phyloP scores from a whole-genome alignment of 1,140 invertebrate genomes.

The Psix sp. region DNA sequence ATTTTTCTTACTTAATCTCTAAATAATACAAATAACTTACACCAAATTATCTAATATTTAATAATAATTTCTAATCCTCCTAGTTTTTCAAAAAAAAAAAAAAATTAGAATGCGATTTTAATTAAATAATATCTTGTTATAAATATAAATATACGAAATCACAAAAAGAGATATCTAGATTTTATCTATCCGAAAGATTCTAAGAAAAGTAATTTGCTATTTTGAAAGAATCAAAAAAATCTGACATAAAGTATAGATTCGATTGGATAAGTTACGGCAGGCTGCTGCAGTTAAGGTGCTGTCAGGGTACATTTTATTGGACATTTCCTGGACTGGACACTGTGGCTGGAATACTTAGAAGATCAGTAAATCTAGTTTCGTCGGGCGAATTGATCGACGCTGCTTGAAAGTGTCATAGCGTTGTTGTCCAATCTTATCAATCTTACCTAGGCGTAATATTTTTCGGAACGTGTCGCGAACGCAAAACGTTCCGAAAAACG shows the following conservation, averaged over 20 bases:
- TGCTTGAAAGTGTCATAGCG: constrained; percentile 27
- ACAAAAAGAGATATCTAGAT: background rate
- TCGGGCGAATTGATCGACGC: constrained; percentile 30
- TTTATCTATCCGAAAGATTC: background rate
- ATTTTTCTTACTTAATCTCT: too few species aligned
- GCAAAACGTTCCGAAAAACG: constrained; percentile 19
- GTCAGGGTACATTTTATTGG: constrained; percentile 24
- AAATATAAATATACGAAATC: background rate
- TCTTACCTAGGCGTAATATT: constrained; percentile 20
- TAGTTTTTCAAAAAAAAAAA: too few species aligned
- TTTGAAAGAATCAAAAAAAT: constrained; percentile 11
- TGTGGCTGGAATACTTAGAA: constrained; percentile 8
- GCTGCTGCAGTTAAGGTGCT: background rate
- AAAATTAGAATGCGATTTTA: too few species aligned
- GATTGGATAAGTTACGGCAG: constrained; percentile 13
- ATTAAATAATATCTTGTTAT: background rate
- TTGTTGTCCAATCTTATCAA: constrained; percentile 40
- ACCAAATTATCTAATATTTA: too few species aligned
- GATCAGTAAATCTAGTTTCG: constrained; percentile 44
- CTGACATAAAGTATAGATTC: constrained; percentile 2
- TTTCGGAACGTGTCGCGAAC: constrained; percentile 38
- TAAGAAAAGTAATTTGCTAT: constrained; percentile 7
- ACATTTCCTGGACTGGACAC: constrained; percentile 14
- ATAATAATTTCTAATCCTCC: too few species aligned
- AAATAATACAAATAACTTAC: too few species aligned